Evolutionary conservation across 2,888 invertebrate species (phyloP), one percentile per base, ranked within the genome.

Genomic region (Orthosia gothica): DNA sequence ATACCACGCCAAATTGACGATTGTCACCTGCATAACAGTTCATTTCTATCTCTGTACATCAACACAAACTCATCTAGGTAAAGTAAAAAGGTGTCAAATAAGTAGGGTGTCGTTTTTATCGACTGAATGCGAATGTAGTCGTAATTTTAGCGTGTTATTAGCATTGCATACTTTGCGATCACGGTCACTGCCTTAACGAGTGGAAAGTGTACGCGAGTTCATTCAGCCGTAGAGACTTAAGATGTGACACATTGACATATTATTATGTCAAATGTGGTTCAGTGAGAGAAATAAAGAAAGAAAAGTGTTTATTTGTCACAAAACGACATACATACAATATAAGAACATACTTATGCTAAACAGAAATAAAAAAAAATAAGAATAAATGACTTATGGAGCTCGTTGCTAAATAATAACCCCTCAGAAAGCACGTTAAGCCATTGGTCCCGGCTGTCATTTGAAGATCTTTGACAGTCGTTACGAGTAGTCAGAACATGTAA

Each of bases 71-170:
- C 5, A 23, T 12, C 3, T 57, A 23, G 20, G 5, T 23, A 11
- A 54, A 40, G 15, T 23, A 13, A 64, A 70, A 69, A 18, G 32
- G 5, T 45, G 58, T 1, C 54, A 61, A 61, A 72, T 54, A 76
- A 61, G 49, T 66, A 59, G 52, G 45, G 18, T 55, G 76, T 45
- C 5, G 11, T 49, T 68, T 67, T 67, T 55, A 45, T 23, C 54
- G 13, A 55, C 13, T 7, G 18, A 45, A 68, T 50, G 78, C 16
- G 5, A 76, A 78, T 20, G 4, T 7, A n/a, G 20, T 62, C 16
- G 15, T 45, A 32, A 7, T 52, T 57, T 74, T 58, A 20, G 49
- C 54, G 45, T 52, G 15, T 16, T 59, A 76, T 79, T 79, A 64
- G 26, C 58, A 50, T 50, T 52, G 47, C 20, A 23, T 57, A 62